A percentile compares a stretch with the other conserved stretches of the same genome.
Conservation (phyloP, 1,140 invertebrate species). For the Rhynchophorus ferrugineus region DNA sequence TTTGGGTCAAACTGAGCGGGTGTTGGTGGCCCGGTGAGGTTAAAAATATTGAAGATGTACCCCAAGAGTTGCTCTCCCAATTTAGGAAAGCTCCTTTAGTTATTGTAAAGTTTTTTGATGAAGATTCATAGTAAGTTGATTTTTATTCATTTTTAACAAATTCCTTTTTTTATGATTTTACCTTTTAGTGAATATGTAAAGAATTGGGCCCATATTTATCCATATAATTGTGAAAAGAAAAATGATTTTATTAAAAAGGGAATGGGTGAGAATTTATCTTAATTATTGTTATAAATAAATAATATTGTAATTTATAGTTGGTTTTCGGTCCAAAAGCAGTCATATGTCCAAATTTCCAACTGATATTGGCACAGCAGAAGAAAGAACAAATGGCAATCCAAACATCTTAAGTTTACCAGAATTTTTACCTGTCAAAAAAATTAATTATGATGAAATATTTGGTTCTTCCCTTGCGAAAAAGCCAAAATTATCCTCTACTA, state of each 20-base stretch:
- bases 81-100: conserved; percentile 64
- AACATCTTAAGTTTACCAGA: conserved; percentile 54
- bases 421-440: conserved; percentile 48
- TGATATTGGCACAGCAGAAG: conserved; percentile 62
- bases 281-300: not conserved
- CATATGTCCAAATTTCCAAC: conserved; percentile 68
- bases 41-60: conserved; percentile 51
- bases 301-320: conserved; percentile 41
- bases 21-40: conserved; percentile 77
- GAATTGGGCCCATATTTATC: conserved; percentile 61
- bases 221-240: conserved; percentile 68
- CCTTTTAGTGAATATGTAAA: conserved; percentile 68
- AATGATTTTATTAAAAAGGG: conserved; percentile 74
- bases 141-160: not conserved
- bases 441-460: conserved; percentile 47
- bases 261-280: conserved; percentile 52
- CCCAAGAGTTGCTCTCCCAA: conserved; percentile 49
- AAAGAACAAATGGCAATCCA: conserved; percentile 56
- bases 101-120: conserved; percentile 74
- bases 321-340: conserved; percentile 51
- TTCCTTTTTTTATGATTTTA: conserved; percentile 24
- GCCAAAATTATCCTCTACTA: conserved; percentile 17
- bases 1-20: conserved; percentile 72
- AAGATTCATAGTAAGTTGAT: conserved; percentile 67
- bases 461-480: conserved; percentile 41